Conservation (phyloP, 2,797 vertebrate species). For the Paratrypauchen microcephalus region DNA sequence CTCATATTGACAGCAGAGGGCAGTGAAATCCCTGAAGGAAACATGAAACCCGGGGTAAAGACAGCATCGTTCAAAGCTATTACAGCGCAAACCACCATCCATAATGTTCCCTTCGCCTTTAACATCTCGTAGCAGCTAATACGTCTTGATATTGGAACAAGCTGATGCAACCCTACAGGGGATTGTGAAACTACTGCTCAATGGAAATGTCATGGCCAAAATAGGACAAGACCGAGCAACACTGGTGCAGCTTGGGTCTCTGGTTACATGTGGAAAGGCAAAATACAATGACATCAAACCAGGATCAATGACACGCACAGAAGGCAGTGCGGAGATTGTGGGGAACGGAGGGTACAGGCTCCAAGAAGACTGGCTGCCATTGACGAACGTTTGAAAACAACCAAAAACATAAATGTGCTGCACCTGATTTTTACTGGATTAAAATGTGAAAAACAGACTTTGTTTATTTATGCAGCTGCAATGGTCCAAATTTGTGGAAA, state of each 20-base stretch:
- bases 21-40: slow-evolving; percentile 15
- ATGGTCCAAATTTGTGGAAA: no score
- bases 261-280: slow-evolving; percentile 10
- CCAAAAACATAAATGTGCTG: background rate
- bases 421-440: no score
- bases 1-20: slow-evolving; percentile 29
- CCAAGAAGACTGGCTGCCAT: slow-evolving; percentile 8
- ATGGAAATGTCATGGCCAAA: slow-evolving; percentile 75
- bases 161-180: slow-evolving; percentile 69
- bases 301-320: background rate
- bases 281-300: slow-evolving; percentile 17
- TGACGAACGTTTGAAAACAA: background rate
- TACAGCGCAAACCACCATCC: slow-evolving; percentile 14
- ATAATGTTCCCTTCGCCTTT: slow-evolving; percentile 33
- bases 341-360: slow-evolving; percentile 15
- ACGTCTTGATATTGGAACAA: slow-evolving; percentile 61
- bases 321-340: background rate
- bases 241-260: slow-evolving; percentile 6
- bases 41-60: slow-evolving; percentile 16
- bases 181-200: slow-evolving; percentile 74
- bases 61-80: slow-evolving; percentile 21
- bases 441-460: no score
- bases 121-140: slow-evolving; percentile 43
- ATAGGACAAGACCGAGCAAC: slow-evolving; percentile 47
- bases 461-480: no score